Evolutionary conservation across 2,888 invertebrate genomes (phyloP), one percentile per base, ranked within the genome.

Genomic region (Ptychoptera albimana): DNA sequence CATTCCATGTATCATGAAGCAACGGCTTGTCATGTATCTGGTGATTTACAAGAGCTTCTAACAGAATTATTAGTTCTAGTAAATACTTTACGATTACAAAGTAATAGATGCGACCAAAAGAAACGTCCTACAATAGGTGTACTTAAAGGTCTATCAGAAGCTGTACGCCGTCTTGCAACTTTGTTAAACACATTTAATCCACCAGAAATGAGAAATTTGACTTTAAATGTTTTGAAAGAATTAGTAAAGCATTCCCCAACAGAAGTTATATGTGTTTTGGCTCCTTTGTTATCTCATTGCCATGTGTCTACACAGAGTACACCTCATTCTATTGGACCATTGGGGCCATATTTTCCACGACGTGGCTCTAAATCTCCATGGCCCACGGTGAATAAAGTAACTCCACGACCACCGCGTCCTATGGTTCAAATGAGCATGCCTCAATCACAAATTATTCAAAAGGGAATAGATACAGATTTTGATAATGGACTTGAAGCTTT

Each of bases 1-100:
- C 91, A 92, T 70, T 82, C 87, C 52, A 91, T 93, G 79, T 84
- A 91, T 61, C 88, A 91, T 55, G 92, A 93, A 64, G 91, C 91
- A 45, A 88, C 91, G 8, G 87, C 87, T 1, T 87, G 85, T 57
- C 85, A 86, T 60, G 82, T 86, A 12, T 78, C 80, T 1, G 79
- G 77, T 3, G 93, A 93, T 62, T 71, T 93, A 45, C 75, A 86
- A 32, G 87, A 91, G 54, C 74, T 93, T 38, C 71, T 93, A 49
- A 76, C 80, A 1, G 82, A 85, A 60, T 75, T 84, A 55, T 74
- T 79, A 43, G 75, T 84, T 47, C 64, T 85, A 14, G 73, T 81
- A 43, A 74, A 81, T 42, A 82, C 83, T 49, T 67, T 84, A 49
- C 73, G 83, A 58, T 69, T 78, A 49, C 73, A 77, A 44, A 70